These are phyloP conservation scores for Prosopocoilus inquinatus DNA, from an alignment of 2,888 invertebrate genomes.

Conservation along the genomic window DNA sequence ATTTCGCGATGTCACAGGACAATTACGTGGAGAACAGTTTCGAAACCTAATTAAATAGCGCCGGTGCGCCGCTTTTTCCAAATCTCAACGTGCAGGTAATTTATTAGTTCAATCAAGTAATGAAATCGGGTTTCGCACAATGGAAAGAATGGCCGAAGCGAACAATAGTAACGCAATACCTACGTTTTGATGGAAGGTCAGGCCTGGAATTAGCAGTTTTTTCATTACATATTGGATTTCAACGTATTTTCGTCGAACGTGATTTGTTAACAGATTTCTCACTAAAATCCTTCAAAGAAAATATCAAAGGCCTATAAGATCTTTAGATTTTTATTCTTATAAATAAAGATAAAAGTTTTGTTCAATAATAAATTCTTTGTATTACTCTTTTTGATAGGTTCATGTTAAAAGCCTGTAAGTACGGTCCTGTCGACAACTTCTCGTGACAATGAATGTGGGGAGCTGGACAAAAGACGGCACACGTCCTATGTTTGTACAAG, in stretches of 20 bases:
- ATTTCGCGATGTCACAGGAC: conserved; percentile 1
- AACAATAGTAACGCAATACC: conserved; percentile 35
- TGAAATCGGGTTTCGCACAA: conserved; percentile 28
- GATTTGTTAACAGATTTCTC: no score
- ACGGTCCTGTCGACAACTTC: conserved; percentile 16
- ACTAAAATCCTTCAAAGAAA: no score
- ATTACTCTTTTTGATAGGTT: no score
- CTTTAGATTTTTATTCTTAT: no score
- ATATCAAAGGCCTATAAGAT: no score
- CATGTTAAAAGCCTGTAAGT: not conserved
- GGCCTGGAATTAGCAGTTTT: not conserved
- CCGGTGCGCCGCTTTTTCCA: not conserved
- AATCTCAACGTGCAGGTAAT: not conserved
- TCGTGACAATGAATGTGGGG: conserved; percentile 21
- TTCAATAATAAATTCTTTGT: no score
- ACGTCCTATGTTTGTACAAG: conserved; percentile 22
- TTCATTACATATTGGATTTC: not conserved
- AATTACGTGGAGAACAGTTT: conserved; percentile 17
- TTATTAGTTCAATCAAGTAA: conserved; percentile 31
- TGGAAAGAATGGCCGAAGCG: conserved; percentile 2
- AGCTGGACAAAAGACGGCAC: conserved; percentile 31
- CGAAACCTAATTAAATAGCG: no score
- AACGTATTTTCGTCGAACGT: no score
- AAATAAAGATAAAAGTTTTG: no score
- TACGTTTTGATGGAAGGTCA: conserved; percentile 13